phyloP scores from a whole-genome alignment of 2,888 invertebrate genomes.

The Aphidius colemani region DNA sequence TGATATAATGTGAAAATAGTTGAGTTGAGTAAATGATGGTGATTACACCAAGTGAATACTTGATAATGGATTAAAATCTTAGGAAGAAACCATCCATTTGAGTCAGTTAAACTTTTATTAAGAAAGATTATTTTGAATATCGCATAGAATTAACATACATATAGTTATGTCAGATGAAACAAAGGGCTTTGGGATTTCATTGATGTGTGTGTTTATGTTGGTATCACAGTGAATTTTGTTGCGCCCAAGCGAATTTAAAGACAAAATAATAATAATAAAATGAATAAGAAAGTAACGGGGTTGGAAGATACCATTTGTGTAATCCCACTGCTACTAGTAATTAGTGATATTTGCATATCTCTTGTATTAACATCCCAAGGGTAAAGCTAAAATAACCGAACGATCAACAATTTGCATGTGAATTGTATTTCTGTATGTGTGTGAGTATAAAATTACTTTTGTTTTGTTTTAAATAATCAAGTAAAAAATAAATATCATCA shows the following conservation, averaged over 20 bases:
- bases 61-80: slow-evolving; percentile 22
- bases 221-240: too few relatives aligned
- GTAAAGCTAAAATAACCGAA: slow-evolving; percentile 21
- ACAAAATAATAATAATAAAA: slow-evolving; percentile 20
- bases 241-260: too few relatives aligned
- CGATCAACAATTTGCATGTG: slow-evolving; percentile 52
- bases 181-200: too few relatives aligned
- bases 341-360: slow-evolving; percentile 59
- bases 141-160: too few relatives aligned
- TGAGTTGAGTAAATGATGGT: too few relatives aligned
- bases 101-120: not conserved
- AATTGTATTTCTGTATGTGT: slow-evolving; percentile 41
- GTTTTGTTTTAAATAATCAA: slow-evolving; percentile 22
- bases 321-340: slow-evolving; percentile 53
- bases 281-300: slow-evolving; percentile 15
- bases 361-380: slow-evolving; percentile 37
- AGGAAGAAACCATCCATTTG: slow-evolving; percentile 21
- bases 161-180: too few relatives aligned
- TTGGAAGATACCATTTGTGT: slow-evolving; percentile 43
- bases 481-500: slow-evolving; percentile 28
- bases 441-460: too few relatives aligned
- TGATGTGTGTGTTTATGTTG: too few relatives aligned
- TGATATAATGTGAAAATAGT: too few relatives aligned
- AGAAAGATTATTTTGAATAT: too few relatives aligned
- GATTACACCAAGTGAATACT: slow-evolving; percentile 20